A percentile compares a stretch with the other conserved stretches of the same genome.
Conservation (phyloP, 1,140 invertebrate species). For the Drosophila nebulosa region DNA sequence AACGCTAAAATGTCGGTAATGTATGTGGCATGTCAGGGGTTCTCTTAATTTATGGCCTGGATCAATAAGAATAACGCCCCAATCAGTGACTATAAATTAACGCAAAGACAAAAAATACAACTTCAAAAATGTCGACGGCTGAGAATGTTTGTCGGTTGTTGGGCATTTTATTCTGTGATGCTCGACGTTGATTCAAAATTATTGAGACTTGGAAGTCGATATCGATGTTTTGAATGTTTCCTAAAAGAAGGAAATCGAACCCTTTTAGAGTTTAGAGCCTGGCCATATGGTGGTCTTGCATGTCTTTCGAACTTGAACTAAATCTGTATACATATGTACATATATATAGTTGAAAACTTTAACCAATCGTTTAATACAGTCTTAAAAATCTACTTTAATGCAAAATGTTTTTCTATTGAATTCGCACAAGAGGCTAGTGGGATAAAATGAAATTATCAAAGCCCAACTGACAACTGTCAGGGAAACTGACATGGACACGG, state of each 20-base stretch:
- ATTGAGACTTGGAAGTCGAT: neutral
- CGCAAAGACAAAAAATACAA: constrained; percentile 65
- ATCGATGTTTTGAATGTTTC: neutral
- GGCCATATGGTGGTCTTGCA: no score
- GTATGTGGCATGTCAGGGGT: constrained; percentile 77
- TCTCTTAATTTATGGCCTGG: constrained; percentile 80
- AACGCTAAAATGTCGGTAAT: constrained; percentile 80
- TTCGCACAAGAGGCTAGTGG: constrained; percentile 40
- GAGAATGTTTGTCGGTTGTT: constrained; percentile 66
- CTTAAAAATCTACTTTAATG: no score
- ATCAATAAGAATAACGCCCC: constrained; percentile 81
- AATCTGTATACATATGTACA: no score
- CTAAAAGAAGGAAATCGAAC: neutral
- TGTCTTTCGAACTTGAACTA: no score
- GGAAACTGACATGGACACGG: constrained; percentile 51
- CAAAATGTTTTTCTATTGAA: constrained; percentile 18
- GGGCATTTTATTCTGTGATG: constrained; percentile 28
- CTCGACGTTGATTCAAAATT: constrained; percentile 14
- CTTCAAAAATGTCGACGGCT: constrained; percentile 58
- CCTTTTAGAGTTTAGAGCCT: neutral
- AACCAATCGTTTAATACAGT: no score
- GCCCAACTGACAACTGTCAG: constrained; percentile 64
- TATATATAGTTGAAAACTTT: no score
- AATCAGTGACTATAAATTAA: constrained; percentile 81
- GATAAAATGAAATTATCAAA: constrained; percentile 74